phyloP scores from a whole-genome alignment of 1,140 invertebrate species.

The Sycophila sp. region DNA sequence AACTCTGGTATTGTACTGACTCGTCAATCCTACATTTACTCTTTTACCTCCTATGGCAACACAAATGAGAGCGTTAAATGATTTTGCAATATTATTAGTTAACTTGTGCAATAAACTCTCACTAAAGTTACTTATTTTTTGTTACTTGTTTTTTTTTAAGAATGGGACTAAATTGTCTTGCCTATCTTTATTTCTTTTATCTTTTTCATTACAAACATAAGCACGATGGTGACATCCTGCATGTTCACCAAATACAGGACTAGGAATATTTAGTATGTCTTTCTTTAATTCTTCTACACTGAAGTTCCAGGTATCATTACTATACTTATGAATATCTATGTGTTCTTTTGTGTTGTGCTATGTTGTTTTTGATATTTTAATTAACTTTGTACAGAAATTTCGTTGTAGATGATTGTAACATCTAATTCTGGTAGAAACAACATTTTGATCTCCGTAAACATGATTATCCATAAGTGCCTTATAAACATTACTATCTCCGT shows the following conservation, averaged over 20 bases:
- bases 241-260: slow-evolving; percentile 53
- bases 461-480: slow-evolving; percentile 40
- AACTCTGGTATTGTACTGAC: slow-evolving; percentile 49
- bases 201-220: not conserved
- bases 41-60: slow-evolving; percentile 59
- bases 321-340: not conserved
- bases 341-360: slow-evolving; percentile 9
- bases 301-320: not conserved
- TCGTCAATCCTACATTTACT: slow-evolving; percentile 47
- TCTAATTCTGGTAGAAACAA: slow-evolving; percentile 56
- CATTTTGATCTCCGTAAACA: slow-evolving; percentile 45
- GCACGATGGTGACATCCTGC: no score
- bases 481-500: slow-evolving; percentile 60
- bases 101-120: slow-evolving; percentile 51
- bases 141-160: slow-evolving; percentile 27
- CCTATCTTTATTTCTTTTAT: slow-evolving; percentile 37
- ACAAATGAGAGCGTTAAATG: slow-evolving; percentile 50
- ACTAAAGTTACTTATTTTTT: slow-evolving; percentile 36
- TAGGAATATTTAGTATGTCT: slow-evolving; percentile 48
- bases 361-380: not conserved
- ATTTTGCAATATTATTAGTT: slow-evolving; percentile 60
- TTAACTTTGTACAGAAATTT: slow-evolving; percentile 46
- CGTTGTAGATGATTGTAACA: slow-evolving; percentile 52
- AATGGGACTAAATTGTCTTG: slow-evolving; percentile 34
- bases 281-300: slow-evolving; percentile 39